phyloP scores from a whole-genome alignment of 2,113 vertebrate genomes.

The Tachycineta bicolor region DNA sequence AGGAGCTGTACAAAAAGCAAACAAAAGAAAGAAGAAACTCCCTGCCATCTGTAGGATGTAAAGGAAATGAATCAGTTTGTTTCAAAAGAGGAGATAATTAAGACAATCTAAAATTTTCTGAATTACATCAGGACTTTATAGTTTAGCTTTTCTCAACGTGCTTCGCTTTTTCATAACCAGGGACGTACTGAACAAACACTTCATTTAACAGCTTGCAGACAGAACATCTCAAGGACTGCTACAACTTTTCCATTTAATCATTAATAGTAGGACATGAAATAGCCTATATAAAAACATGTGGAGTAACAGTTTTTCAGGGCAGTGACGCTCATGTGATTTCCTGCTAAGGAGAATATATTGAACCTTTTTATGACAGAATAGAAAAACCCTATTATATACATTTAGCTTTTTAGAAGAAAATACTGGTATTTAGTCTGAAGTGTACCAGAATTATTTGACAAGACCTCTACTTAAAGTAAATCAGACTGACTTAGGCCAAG shows the following conservation, averaged over 20 bases:
- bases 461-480: neutral
- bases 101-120: constrained; percentile 56
- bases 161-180: neutral
- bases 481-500: neutral
- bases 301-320: neutral
- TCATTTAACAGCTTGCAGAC: neutral
- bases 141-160: neutral
- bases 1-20: constrained; percentile 42
- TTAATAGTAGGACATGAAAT: neutral
- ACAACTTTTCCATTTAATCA: neutral
- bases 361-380: neutral
- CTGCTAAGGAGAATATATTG: neutral
- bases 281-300: neutral
- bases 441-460: neutral
- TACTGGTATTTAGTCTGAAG: neutral
- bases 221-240: neutral
- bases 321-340: neutral
- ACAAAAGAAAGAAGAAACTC: constrained; percentile 33
- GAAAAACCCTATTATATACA: neutral
- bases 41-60: constrained; percentile 34
- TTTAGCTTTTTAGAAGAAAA: neutral
- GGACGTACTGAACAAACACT: neutral
- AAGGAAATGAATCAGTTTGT: constrained; percentile 65
- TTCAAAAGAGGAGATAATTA: constrained; percentile 37
- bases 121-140: neutral